Evolutionary conservation across 2,113 vertebrate species (phyloP).

Genomic region (Callopanchax toddi): DNA sequence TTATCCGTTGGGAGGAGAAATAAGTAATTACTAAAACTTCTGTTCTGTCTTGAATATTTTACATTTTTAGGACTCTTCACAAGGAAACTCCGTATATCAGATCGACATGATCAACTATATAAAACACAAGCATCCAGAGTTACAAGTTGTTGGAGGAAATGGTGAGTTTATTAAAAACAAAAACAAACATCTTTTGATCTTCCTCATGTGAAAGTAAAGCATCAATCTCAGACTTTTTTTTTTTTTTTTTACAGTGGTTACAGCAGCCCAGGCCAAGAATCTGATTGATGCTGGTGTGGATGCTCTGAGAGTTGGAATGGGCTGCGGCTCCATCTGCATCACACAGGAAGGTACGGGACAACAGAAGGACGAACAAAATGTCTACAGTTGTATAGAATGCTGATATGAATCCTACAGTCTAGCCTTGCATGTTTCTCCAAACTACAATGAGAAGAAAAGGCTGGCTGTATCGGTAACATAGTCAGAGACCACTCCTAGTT

Average conservation of each 20-base stretch:
- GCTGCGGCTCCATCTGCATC: conserved; percentile 94
- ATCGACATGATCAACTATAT: conserved; percentile 93
- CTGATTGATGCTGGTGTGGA: conserved; percentile 92
- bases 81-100: conserved; percentile 93
- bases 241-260: conserved; percentile 82
- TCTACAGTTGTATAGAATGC: too few species aligned
- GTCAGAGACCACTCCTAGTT: conserved; percentile 50
- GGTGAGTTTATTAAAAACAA: conserved; percentile 75
- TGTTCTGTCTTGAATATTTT: too few species aligned
- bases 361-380: background rate
- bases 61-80: conserved; percentile 86
- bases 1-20: too few species aligned
- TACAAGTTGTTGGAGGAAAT: conserved; percentile 91
- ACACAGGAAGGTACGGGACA: conserved; percentile 88
- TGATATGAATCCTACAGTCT: too few species aligned
- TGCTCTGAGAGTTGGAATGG: conserved; percentile 91
- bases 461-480: conserved; percentile 26
- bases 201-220: too few species aligned
- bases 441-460: conserved; percentile 2
- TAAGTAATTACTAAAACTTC: too few species aligned
- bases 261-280: conserved; percentile 93
- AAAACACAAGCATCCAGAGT: conserved; percentile 89
- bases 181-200: too few species aligned
- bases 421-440: background rate
- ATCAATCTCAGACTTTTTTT: background rate